Percentiles rank a stretch among this genome's conserved stretches.
Conservation (phyloP, 2,888 invertebrate species). For the Apamea epomidion region DNA sequence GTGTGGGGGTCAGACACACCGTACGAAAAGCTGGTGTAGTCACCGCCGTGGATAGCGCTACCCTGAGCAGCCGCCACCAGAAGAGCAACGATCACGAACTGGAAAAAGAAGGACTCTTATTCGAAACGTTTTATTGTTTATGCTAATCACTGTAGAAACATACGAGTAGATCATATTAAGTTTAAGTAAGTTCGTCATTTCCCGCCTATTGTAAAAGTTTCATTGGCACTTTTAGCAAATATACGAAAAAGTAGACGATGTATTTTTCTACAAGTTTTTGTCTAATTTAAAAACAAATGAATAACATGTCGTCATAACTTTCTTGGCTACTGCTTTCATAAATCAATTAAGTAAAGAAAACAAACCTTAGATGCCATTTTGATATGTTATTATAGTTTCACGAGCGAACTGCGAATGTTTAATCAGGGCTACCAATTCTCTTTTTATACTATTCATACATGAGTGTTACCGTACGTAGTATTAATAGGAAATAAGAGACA, state of each 20-base stretch:
- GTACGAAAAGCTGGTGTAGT: constrained; percentile 87
- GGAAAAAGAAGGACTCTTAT: constrained; percentile 65
- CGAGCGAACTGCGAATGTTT: constrained; percentile 86
- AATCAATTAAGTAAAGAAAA: no score
- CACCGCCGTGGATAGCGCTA: constrained; percentile 83
- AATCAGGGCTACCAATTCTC: constrained; percentile 76
- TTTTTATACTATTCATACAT: constrained; percentile 75
- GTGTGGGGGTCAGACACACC: constrained; percentile 87
- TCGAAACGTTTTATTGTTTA: neutral
- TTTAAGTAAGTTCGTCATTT: neutral
- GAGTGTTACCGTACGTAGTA: neutral
- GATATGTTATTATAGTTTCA: constrained; percentile 83
- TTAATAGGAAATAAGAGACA: constrained; percentile 49
- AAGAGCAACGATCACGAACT: constrained; percentile 87
- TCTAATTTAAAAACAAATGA: neutral
- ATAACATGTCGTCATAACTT: neutral
- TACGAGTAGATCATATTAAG: accelerated
- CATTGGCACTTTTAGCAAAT: no score
- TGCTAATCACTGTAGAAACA: no score
- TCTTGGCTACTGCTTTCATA: no score
- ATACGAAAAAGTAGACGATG: no score
- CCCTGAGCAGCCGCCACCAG: constrained; percentile 85
- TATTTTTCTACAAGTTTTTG: neutral
- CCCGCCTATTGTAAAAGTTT: neutral
- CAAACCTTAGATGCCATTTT: constrained; percentile 87